Percentiles rank a stretch among this genome's conserved stretches.
Conservation (phyloP, 1,140 invertebrate species). For the Cherax destructor region DNA sequence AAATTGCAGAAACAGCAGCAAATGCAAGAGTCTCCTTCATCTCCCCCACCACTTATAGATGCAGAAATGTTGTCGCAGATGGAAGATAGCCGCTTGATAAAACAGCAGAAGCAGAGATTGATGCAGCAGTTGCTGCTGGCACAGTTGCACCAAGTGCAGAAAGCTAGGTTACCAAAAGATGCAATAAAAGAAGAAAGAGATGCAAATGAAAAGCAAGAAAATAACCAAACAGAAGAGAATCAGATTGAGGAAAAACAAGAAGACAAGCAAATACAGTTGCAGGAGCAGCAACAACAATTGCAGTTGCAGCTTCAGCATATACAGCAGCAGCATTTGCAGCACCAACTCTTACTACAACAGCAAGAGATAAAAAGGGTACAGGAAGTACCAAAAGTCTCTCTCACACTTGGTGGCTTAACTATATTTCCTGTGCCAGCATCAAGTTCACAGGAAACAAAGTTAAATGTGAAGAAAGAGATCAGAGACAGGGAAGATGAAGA, state of each 20-base stretch:
- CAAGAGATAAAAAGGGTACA: neutral
- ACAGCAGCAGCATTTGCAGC: constrained; percentile 42
- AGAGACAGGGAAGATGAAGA: neutral
- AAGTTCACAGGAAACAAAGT: neutral
- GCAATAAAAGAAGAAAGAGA: neutral
- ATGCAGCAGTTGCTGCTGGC: constrained; percentile 53
- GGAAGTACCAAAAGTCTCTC: constrained; percentile 9
- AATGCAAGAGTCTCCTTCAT: neutral
- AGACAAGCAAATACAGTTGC: neutral
- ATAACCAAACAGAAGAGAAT: constrained; percentile 6
- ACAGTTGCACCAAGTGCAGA: constrained; percentile 40
- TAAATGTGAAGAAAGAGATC: constrained; percentile 38
- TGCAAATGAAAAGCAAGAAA: neutral
- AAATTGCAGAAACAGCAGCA: constrained; percentile 52
- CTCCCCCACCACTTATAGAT: constrained; percentile 42
- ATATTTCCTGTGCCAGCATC: constrained; percentile 37
- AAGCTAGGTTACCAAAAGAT: neutral
- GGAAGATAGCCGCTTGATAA: constrained; percentile 19
- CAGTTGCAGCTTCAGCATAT: constrained; percentile 28
- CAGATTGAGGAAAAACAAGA: constrained; percentile 14
- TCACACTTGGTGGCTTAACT: constrained; percentile 38
- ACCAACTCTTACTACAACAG: constrained; percentile 9
- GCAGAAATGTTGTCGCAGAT: neutral
- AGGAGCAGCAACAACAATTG: neutral
- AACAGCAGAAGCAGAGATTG: constrained; percentile 32